These are phyloP conservation scores for Podotricha telesiphe DNA, from an alignment of 2,888 invertebrate genomes.

Conservation along the genomic window DNA sequence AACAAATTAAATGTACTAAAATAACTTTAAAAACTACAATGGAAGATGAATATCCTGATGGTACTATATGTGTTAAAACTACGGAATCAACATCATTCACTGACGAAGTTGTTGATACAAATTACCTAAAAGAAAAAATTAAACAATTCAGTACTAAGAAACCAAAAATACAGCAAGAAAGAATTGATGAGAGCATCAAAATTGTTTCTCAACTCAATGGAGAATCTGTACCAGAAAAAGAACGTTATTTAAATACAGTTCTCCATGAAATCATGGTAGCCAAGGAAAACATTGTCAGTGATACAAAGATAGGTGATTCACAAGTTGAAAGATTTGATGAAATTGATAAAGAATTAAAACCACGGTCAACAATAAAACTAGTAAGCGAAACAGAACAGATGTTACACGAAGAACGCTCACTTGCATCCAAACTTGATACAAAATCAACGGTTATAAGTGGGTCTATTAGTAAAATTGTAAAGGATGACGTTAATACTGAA, in stretches of 20 bases:
- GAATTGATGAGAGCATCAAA: slow-evolving; percentile 47
- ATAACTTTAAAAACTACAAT: slow-evolving; percentile 50
- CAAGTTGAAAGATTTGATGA: slow-evolving; percentile 48
- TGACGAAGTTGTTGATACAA: slow-evolving; percentile 43
- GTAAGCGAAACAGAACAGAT: slow-evolving; percentile 54
- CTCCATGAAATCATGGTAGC: slow-evolving; percentile 1
- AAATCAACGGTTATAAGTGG: slow-evolving; percentile 44
- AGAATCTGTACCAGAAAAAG: slow-evolving; percentile 21
- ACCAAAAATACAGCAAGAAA: slow-evolving; percentile 43
- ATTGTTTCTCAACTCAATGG: slow-evolving; percentile 36
- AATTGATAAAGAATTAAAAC: slow-evolving; percentile 43
- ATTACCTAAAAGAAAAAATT: slow-evolving; percentile 28
- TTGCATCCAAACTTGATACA: slow-evolving; percentile 46
- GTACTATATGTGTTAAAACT: slow-evolving; percentile 50
- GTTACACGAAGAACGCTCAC: slow-evolving; percentile 52
- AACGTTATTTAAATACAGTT: neutral
- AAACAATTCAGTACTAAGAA: slow-evolving; percentile 17
- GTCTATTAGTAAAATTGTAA: slow-evolving; percentile 10
- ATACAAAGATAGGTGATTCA: slow-evolving; percentile 47
- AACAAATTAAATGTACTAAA: slow-evolving; percentile 49
- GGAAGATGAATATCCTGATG: slow-evolving; percentile 55
- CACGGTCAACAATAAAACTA: slow-evolving; percentile 46
- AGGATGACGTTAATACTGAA: slow-evolving; percentile 51
- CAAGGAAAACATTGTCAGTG: slow-evolving; percentile 44
- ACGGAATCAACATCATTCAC: slow-evolving; percentile 51